Conservation (phyloP, 2,797 vertebrate genomes). For the Schizothorax lantsangensis region DNA sequence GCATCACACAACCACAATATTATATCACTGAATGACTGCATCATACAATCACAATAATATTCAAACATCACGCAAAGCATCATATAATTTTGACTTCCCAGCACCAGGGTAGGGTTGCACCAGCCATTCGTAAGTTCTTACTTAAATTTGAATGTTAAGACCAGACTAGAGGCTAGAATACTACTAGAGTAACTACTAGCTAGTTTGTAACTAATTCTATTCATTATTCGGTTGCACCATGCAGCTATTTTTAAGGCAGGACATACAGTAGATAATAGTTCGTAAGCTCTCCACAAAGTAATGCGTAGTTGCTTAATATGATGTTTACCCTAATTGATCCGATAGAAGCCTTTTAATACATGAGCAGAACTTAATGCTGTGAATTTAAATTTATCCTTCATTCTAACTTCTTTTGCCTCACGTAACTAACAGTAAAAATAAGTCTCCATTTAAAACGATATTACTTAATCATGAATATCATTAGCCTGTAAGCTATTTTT, state of each 20-base stretch:
- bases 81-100: neutral
- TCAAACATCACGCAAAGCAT: neutral
- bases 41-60: neutral
- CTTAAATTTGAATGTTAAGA: too few relatives aligned
- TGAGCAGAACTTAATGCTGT: too few relatives aligned
- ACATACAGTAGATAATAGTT: neutral
- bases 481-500: too few relatives aligned
- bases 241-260: neutral
- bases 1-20: neutral
- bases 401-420: too few relatives aligned
- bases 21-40: neutral
- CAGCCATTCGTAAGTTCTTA: too few relatives aligned
- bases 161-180: too few relatives aligned
- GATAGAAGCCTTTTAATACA: too few relatives aligned
- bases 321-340: neutral
- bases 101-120: too few relatives aligned
- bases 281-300: neutral
- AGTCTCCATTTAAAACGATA: too few relatives aligned
- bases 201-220: slow-evolving; percentile 1
- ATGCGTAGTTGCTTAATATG: neutral
- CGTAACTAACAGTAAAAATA: too few relatives aligned
- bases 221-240: too few relatives aligned
- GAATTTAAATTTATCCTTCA: neutral
- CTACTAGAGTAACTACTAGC: neutral
- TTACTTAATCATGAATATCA: too few relatives aligned